Conservation (phyloP, 1,140 invertebrate species). For the Helicoverpa zea region DNA sequence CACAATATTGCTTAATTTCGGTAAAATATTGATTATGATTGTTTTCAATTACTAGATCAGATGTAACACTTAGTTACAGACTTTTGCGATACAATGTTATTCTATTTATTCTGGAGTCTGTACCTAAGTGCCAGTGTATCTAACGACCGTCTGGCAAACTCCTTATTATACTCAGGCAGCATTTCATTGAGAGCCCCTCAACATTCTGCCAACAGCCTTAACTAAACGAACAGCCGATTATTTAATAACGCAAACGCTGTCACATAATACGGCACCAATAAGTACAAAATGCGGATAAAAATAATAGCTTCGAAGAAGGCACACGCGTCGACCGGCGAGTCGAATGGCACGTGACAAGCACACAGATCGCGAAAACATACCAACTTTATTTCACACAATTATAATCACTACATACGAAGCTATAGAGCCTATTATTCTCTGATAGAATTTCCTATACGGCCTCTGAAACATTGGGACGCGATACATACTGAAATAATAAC, state of each 20-base stretch:
- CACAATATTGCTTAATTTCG: no score
- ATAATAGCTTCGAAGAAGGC: constrained; percentile 62
- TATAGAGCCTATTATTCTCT: constrained; percentile 56
- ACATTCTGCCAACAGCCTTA: constrained; percentile 19
- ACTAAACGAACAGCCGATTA: constrained; percentile 54
- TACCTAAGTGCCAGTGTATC: background rate
- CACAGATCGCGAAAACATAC: constrained; percentile 53
- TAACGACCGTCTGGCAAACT: constrained; percentile 4
- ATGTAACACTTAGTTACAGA: no score
- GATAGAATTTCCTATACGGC: constrained; percentile 33
- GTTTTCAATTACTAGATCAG: no score
- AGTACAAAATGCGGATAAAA: constrained; percentile 69
- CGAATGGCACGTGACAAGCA: constrained; percentile 71
- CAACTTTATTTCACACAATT: constrained; percentile 48
- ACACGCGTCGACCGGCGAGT: constrained; percentile 57
- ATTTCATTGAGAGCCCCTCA: background rate
- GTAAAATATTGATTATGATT: no score
- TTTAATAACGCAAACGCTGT: constrained; percentile 69
- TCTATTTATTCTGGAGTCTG: background rate
- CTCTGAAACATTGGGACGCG: constrained; percentile 65
- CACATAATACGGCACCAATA: constrained; percentile 68
- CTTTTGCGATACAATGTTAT: no score
- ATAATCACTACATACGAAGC: constrained; percentile 50
- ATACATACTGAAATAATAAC: constrained; percentile 74
- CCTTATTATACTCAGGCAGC: constrained; percentile 45